Percentiles rank a stretch among this genome's conserved stretches.
These are phyloP conservation scores for Malurus cyaneus DNA, from an alignment of 2,113 vertebrate genomes.

Conservation along the genomic window DNA sequence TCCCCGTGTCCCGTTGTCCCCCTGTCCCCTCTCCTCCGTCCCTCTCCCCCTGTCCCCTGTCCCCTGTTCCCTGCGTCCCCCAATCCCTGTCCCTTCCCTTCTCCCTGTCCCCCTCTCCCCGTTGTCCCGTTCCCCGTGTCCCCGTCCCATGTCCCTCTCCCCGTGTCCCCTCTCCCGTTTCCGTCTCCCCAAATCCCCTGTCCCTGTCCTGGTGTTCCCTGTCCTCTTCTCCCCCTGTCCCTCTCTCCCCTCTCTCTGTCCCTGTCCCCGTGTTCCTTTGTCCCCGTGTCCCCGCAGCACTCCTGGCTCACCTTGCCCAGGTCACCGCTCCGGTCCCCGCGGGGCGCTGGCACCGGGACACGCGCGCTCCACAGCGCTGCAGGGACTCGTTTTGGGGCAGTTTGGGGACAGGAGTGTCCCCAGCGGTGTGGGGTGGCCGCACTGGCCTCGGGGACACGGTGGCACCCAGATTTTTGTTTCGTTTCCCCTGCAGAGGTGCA, in stretches of 20 bases:
- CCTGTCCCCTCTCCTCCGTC: neutral
- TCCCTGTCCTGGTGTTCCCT: no score
- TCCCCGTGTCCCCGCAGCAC: neutral
- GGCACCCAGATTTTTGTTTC: neutral
- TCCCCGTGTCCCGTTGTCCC: neutral
- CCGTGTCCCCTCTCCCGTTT: no score
- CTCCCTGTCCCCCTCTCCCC: no score
- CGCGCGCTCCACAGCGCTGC: fast-evolving
- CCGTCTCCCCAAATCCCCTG: no score
- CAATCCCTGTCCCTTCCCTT: no score
- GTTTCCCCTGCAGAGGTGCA: no score
- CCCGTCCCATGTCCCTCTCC: no score
- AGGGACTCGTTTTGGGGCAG: fast-evolving
- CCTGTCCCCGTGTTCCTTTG: neutral
- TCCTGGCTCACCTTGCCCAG: neutral
- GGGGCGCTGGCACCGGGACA: neutral
- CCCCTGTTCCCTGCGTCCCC: no score
- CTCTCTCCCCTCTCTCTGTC: no score
- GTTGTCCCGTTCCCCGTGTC: neutral
- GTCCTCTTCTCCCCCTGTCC: neutral
- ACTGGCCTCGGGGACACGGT: neutral
- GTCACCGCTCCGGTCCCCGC: fast-evolving
- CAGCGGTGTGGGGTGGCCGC: fast-evolving
- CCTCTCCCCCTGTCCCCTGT: no score
- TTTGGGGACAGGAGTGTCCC: neutral